These are phyloP conservation scores for Diprion similis DNA, from an alignment of 1,140 invertebrate genomes.

Conservation along the genomic window DNA sequence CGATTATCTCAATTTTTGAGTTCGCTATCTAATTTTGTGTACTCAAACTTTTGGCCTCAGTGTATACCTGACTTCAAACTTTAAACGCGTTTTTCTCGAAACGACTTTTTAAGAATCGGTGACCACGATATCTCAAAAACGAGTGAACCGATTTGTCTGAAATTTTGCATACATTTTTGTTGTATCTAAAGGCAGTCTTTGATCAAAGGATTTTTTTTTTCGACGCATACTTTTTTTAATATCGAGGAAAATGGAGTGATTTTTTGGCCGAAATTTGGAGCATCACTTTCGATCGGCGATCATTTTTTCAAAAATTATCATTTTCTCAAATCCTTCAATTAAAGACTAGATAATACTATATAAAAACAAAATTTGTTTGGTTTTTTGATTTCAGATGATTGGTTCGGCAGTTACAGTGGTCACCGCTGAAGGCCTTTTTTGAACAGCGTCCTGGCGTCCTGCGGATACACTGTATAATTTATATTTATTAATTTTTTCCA, in stretches of 20 bases:
- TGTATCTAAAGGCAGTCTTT: constrained; percentile 2
- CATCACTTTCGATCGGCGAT: background rate
- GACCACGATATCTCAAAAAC: background rate
- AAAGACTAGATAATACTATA: background rate
- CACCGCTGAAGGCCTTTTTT: background rate
- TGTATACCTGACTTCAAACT: too few relatives aligned
- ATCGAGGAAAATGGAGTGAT: too few relatives aligned
- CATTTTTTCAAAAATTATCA: background rate
- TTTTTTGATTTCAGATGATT: constrained; percentile 9
- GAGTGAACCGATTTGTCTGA: background rate
- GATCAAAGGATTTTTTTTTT: background rate
- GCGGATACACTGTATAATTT: background rate
- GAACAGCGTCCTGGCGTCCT: background rate
- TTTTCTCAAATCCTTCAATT: background rate
- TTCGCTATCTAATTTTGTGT: too few relatives aligned
- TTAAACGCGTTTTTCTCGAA: background rate
- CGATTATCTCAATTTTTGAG: too few relatives aligned
- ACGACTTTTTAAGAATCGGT: background rate
- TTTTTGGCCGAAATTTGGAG: background rate
- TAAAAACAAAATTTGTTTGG: background rate
- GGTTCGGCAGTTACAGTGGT: background rate
- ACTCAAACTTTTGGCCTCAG: too few relatives aligned
- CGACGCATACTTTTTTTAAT: background rate
- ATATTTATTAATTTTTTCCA: background rate
- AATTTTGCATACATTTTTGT: constrained; percentile 1